These are phyloP conservation scores for Tiliqua scincoides DNA, from an alignment of 2,113 vertebrate genomes.

Conservation along the genomic window DNA sequence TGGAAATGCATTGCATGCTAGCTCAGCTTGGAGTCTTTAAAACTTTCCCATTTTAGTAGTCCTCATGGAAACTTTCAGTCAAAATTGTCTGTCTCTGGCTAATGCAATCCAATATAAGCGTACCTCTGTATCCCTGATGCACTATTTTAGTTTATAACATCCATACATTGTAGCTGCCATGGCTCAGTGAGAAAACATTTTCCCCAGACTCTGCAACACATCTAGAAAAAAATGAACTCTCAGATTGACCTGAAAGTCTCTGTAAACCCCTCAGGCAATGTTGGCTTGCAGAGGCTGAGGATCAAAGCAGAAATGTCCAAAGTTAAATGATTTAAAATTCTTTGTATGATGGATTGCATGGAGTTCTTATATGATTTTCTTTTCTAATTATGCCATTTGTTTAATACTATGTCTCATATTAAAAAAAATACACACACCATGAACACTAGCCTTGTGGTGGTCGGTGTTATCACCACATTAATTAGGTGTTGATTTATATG, in stretches of 20 bases:
- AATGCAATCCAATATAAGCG: constrained; percentile 17
- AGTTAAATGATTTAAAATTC: constrained; percentile 61
- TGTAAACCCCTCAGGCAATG: constrained; percentile 61
- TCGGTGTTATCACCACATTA: constrained; percentile 62
- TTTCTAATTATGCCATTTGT: constrained; percentile 70
- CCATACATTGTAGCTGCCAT: constrained; percentile 11
- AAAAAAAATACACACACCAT: constrained; percentile 24
- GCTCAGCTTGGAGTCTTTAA: background rate
- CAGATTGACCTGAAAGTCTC: constrained; percentile 48
- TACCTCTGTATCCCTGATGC: constrained; percentile 21
- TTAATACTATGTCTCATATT: constrained; percentile 55
- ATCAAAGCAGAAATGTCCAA: constrained; percentile 71
- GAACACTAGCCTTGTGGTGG: constrained; percentile 48
- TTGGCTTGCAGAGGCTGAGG: constrained; percentile 48
- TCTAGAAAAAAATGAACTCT: constrained; percentile 9
- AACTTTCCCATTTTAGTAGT: background rate
- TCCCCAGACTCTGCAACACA: constrained; percentile 45
- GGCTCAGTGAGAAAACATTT: constrained; percentile 25
- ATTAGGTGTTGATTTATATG: constrained; percentile 70
- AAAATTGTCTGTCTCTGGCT: constrained; percentile 13
- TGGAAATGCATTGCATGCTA: background rate
- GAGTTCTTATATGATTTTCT: constrained; percentile 67
- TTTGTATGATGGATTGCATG: constrained; percentile 63
- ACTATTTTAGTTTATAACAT: constrained; percentile 12
- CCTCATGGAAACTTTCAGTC: background rate